phyloP scores from a whole-genome alignment of 1,140 invertebrate species.

The Camponotus pennsylvanicus region DNA sequence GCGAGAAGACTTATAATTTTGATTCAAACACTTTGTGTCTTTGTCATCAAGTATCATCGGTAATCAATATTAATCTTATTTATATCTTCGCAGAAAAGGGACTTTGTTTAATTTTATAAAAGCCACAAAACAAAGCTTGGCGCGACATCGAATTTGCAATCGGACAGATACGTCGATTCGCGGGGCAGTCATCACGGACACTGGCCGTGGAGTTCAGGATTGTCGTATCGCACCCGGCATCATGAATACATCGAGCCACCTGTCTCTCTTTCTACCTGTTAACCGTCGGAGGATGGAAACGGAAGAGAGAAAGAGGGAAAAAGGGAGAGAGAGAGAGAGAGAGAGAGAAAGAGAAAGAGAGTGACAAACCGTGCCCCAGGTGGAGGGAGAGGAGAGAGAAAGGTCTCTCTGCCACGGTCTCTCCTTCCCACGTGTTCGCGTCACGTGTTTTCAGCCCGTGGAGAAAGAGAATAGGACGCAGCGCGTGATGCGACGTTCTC shows the following conservation, averaged over 20 bases:
- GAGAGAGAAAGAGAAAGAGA: constrained; percentile 48
- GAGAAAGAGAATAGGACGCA: constrained; percentile 16
- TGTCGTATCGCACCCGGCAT: constrained; percentile 77
- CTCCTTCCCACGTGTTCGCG: constrained; percentile 68
- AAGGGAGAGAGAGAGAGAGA: constrained; percentile 20
- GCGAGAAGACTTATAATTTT: background rate
- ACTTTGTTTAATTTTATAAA: background rate
- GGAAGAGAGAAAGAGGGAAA: constrained; percentile 58
- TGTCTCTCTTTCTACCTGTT: constrained; percentile 82
- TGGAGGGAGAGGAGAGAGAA: constrained; percentile 27
- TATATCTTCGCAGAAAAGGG: background rate
- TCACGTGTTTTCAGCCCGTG: constrained; percentile 56
- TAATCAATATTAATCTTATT: background rate
- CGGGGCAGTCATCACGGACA: constrained; percentile 75
- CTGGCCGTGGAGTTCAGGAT: constrained; percentile 75
- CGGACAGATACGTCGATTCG: constrained; percentile 64
- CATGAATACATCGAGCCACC: constrained; percentile 79
- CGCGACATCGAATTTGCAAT: constrained; percentile 21
- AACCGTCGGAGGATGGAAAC: constrained; percentile 58
- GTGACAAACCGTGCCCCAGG: background rate
- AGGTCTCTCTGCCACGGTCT: constrained; percentile 47
- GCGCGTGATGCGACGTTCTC: background rate
- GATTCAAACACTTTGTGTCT: too few relatives aligned
- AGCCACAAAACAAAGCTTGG: background rate
- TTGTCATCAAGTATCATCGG: constrained; percentile 3